Evolutionary conservation across 2,797 vertebrate species (phyloP), one percentile per base, ranked within the genome.

Genomic region (Rachycentron canadum): DNA sequence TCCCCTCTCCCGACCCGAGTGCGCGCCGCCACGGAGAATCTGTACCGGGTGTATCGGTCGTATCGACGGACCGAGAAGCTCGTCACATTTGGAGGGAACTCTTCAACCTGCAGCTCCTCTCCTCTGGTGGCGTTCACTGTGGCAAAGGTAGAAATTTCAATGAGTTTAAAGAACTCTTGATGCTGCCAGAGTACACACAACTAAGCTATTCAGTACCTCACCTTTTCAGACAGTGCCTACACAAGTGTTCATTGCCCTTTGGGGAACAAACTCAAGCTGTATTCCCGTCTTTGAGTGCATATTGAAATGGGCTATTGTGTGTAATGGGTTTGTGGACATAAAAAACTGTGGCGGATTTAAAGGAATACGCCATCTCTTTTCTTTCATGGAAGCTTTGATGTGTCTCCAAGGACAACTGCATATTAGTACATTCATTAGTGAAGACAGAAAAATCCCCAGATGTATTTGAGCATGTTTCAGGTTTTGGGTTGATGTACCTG

Each of bases 11-110:
- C 98, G 59, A 96, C 87, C 79, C 93, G 94, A 1, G 98, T 99
- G 67, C 91, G 94, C 26, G 98, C 97, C 0, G 96, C 95, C 83
- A 99, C 94, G 4, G 93, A 93, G 88, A 99, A 98, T 75, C 95
- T 96, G 73, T 99, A 99, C 26, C 97, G 96, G 0, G 97, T 99
- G 89, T 98, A 97, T 9, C 97, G 97, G 88, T 99, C 97, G 0
- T 89, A 96, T 79, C 97, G 94, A 9, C 95, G 96, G 80, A 99
- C 43, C 0, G 95, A 96, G 94, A 97, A 99, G 85, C 92, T 96
- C 16, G 98, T 99, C 75, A 96, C 94, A 66, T 99, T 99, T 57
- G 97, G 95, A 66, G 94, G 95, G 75, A 99, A 94, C 88, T 94
- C 93, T 86, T 97, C 97, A 26, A 95, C 82, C 69, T 93, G 86